These are phyloP conservation scores for Lacerta bilineata DNA, from an alignment of 2,797 vertebrate species.

Conservation along the genomic window DNA sequence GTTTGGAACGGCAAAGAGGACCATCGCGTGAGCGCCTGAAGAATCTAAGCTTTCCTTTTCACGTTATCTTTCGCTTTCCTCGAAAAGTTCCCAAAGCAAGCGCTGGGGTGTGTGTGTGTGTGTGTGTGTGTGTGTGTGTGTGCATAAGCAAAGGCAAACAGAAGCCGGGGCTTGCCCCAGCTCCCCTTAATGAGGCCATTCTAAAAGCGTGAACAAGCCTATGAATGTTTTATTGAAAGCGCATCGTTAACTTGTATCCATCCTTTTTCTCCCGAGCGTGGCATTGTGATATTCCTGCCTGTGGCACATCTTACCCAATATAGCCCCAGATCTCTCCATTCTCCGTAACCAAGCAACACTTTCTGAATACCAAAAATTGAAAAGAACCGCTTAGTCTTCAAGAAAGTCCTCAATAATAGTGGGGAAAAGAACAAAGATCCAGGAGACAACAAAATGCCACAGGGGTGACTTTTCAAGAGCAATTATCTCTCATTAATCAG, in stretches of 20 bases:
- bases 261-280: constrained; percentile 93
- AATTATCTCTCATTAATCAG: constrained; percentile 99
- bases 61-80: background rate
- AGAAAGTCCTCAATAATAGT: constrained; percentile 95
- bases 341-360: constrained; percentile 99
- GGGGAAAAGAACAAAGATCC: constrained; percentile 98
- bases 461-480: constrained; percentile 99
- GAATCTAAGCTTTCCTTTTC: background rate
- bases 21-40: background rate
- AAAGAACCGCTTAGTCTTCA: constrained; percentile 97
- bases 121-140: background rate
- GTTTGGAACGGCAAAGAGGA: background rate
- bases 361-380: constrained; percentile 99
- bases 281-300: constrained; percentile 95
- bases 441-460: constrained; percentile 97
- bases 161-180: constrained; percentile 79
- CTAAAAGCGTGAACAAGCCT: constrained; percentile 96
- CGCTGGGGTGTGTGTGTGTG: background rate
- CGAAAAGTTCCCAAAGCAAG: constrained; percentile 74
- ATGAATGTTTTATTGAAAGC: constrained; percentile 98
- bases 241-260: constrained; percentile 99
- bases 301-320: constrained; percentile 96
- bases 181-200: constrained; percentile 86
- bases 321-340: constrained; percentile 95
- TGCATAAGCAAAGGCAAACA: constrained; percentile 57